Percentiles rank a stretch among this genome's conserved stretches.
phyloP scores from a whole-genome alignment of 2,888 invertebrate genomes.

The Horisme vitalbata region DNA sequence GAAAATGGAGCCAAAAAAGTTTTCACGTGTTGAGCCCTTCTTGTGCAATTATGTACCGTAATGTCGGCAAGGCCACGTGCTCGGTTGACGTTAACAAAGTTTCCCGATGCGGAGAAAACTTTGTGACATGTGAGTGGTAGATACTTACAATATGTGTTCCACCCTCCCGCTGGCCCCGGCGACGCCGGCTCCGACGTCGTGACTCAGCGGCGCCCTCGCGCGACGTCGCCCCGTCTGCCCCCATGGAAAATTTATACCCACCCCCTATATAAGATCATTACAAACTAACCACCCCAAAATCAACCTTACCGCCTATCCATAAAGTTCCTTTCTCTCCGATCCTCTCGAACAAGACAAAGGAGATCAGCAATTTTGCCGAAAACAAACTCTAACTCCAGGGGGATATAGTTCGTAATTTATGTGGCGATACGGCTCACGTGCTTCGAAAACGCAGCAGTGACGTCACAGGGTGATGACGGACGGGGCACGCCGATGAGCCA shows the following conservation, averaged over 20 bases:
- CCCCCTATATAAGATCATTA: slow-evolving; percentile 78
- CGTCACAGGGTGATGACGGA: slow-evolving; percentile 59
- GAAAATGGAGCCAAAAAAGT: slow-evolving; percentile 33
- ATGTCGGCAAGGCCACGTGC: slow-evolving; percentile 78
- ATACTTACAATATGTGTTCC: slow-evolving; percentile 78
- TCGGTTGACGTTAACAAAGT: slow-evolving; percentile 82
- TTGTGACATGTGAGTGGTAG: slow-evolving; percentile 82
- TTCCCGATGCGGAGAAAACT: slow-evolving; percentile 81
- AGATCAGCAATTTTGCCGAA: slow-evolving; percentile 74
- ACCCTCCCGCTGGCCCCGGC: slow-evolving; percentile 43
- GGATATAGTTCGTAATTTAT: slow-evolving; percentile 80
- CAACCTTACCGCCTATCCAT: slow-evolving; percentile 51
- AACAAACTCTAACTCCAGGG: slow-evolving; percentile 78
- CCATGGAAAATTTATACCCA: slow-evolving; percentile 82
- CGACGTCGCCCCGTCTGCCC: slow-evolving; percentile 82
- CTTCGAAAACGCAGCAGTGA: slow-evolving; percentile 69
- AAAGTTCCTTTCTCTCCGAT: slow-evolving; percentile 52
- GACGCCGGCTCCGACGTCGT: slow-evolving; percentile 59
- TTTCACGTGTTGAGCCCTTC: slow-evolving; percentile 50
- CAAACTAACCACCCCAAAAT: slow-evolving; percentile 46
- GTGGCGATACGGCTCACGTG: slow-evolving; percentile 71
- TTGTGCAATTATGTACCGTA: slow-evolving; percentile 63
- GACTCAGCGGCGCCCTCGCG: slow-evolving; percentile 81
- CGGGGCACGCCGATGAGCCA: too few relatives aligned
- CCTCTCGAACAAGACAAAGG: slow-evolving; percentile 67